phyloP scores from a whole-genome alignment of 1,140 invertebrate species.

The Leptonema lineaticorne region DNA sequence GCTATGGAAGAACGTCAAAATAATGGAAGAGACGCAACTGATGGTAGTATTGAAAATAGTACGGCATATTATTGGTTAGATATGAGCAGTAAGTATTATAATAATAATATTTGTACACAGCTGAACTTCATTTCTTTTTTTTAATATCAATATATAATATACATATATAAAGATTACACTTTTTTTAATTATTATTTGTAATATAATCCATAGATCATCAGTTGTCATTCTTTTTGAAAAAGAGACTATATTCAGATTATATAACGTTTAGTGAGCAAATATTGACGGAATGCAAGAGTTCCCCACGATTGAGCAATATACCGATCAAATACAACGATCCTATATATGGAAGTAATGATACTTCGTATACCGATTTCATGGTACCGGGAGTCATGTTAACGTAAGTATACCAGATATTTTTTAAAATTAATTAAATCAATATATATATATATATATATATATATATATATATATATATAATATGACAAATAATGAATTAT shows the following conservation, averaged over 20 bases:
- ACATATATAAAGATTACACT: conserved; percentile 10
- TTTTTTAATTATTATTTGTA: too few species aligned
- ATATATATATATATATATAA: too few species aligned
- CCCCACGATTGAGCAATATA: conserved; percentile 57
- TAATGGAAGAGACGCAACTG: conserved; percentile 49
- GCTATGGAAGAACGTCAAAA: conserved; percentile 61
- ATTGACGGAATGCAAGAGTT: conserved; percentile 61
- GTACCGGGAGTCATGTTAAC: conserved; percentile 74
- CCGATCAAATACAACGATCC: conserved; percentile 69
- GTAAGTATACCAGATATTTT: conserved; percentile 53
- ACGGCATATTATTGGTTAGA: conserved; percentile 61
- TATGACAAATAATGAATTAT: too few species aligned
- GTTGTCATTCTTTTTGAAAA: conserved; percentile 66
- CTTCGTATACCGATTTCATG: conserved; percentile 72
- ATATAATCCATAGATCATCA: conserved; percentile 75
- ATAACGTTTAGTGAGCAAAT: conserved; percentile 58
- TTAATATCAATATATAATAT: neutral
- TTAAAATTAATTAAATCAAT: neutral
- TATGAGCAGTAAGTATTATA: conserved; percentile 63
- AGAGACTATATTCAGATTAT: conserved; percentile 64
- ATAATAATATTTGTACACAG: neutral
- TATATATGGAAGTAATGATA: conserved; percentile 67
- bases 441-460: too few species aligned
- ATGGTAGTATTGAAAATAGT: conserved; percentile 48
- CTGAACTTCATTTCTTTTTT: neutral